These are phyloP conservation scores for Ariolimax columbianus DNA, from an alignment of 2,888 invertebrate species.

Conservation along the genomic window DNA sequence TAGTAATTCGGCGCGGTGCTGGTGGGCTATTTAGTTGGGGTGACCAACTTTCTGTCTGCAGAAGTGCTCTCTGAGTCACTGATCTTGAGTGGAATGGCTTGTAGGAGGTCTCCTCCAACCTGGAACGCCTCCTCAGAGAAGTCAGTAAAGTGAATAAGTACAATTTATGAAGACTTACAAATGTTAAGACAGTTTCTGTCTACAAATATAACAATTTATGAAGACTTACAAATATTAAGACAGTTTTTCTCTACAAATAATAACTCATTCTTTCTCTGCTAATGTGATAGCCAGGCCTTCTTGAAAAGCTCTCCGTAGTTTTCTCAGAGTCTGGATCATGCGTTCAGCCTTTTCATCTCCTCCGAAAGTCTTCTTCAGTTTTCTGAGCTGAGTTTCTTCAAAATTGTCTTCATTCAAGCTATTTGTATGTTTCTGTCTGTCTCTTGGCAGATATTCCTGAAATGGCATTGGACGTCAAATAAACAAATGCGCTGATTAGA, in stretches of 20 bases:
- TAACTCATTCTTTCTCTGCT: not conserved
- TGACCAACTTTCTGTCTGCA: no score
- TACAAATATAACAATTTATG: no score
- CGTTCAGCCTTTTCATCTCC: slow-evolving; percentile 67
- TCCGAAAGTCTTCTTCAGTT: slow-evolving; percentile 68
- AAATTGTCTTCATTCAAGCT: not conserved
- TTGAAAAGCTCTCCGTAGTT: slow-evolving; percentile 67
- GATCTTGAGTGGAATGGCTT: no score
- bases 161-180: no score
- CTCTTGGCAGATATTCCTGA: slow-evolving; percentile 32
- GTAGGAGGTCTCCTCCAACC: no score
- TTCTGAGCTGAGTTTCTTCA: slow-evolving; percentile 60
- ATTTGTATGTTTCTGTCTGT: slow-evolving; percentile 3
- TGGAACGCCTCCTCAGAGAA: no score
- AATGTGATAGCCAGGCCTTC: slow-evolving; percentile 58
- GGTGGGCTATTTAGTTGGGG: no score
- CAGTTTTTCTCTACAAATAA: not conserved
- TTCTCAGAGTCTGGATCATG: slow-evolving; percentile 69
- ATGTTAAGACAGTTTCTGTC: no score
- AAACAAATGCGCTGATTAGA: no score
- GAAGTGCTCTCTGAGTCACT: no score
- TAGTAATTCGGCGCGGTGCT: no score
- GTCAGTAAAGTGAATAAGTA: no score
- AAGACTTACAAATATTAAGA: not conserved
- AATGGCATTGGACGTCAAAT: not conserved